These are phyloP conservation scores for Cathartes aura DNA, from an alignment of 2,113 vertebrate species.

Conservation along the genomic window DNA sequence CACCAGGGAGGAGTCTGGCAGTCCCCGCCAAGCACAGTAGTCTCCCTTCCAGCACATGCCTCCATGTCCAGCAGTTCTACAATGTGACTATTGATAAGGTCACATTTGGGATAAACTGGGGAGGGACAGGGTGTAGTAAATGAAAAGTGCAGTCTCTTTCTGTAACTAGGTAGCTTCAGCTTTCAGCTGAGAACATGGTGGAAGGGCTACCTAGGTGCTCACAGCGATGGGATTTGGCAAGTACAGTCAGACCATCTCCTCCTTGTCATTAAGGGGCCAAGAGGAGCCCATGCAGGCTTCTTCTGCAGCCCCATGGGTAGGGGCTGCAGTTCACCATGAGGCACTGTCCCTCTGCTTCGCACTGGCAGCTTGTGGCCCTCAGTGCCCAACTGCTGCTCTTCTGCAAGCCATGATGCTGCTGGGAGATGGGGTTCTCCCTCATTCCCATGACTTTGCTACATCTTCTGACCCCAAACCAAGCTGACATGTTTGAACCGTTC, in stretches of 20 bases:
- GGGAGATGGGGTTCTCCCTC: background rate
- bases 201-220: background rate
- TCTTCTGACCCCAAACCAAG: background rate
- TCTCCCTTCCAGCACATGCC: background rate
- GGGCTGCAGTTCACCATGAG: background rate
- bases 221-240: background rate
- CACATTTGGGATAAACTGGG: background rate
- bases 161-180: background rate
- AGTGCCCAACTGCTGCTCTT: background rate
- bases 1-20: background rate
- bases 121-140: background rate
- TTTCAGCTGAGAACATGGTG: background rate
- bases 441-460: background rate
- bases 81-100: background rate
- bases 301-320: background rate
- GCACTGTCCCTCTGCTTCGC: background rate
- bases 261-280: background rate
- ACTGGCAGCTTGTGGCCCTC: background rate
- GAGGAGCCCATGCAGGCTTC: background rate
- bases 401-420: background rate
- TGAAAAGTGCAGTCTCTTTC: background rate
- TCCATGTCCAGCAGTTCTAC: background rate
- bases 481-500: background rate
- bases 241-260: background rate
- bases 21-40: background rate